These are phyloP conservation scores for Conus betulinus DNA, from an alignment of 1,140 invertebrate genomes.

Conservation along the genomic window DNA sequence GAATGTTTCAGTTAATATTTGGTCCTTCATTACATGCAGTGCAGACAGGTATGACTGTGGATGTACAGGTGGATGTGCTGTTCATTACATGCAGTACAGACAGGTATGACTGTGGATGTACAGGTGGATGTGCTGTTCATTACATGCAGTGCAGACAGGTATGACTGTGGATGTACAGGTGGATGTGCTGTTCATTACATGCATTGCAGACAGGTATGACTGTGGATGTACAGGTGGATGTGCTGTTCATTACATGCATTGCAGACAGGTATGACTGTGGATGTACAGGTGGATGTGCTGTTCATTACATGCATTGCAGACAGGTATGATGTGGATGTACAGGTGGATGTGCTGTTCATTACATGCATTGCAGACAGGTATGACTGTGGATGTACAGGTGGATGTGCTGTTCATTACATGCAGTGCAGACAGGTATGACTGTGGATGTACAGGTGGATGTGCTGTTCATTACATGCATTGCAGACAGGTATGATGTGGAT, in stretches of 20 bases:
- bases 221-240: slow-evolving; percentile 78
- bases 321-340: too few species aligned
- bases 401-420: not conserved
- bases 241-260: slow-evolving; percentile 73
- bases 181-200: not conserved
- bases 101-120: not conserved
- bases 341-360: too few species aligned
- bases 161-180: not conserved
- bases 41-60: not conserved
- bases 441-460: not conserved
- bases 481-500: not conserved
- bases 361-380: not conserved
- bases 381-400: not conserved
- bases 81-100: not conserved
- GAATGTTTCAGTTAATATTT: too few species aligned
- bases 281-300: too few species aligned
- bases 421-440: not conserved
- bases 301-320: too few species aligned
- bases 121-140: slow-evolving; percentile 84
- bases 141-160: slow-evolving; percentile 63
- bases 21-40: slow-evolving; percentile 56
- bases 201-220: not conserved
- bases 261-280: too few species aligned
- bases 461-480: not conserved
- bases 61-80: not conserved